Evolutionary conservation across 1,140 invertebrate genomes (phyloP), one percentile per base, ranked within the genome.

Genomic region (Ips typographus): DNA sequence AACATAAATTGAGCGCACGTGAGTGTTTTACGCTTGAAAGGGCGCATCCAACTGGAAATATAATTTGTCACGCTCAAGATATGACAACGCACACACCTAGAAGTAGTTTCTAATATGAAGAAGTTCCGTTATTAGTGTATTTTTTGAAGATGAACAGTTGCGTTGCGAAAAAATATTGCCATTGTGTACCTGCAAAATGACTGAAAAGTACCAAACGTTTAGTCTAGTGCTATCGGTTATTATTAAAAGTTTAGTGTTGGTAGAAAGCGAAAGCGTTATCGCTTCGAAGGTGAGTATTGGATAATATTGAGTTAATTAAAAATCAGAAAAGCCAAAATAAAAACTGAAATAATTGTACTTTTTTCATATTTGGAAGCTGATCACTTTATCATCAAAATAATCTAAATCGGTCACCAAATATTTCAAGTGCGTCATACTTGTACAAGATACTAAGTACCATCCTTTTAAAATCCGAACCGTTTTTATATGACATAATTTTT

Each of bases 31-130:
- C 71, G 72, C 44, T 73, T 66, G 56, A 66, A 42, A 65, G 39
- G 65, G 36, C 58, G 51, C 57, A 38, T 63, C 62, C 75, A 74
- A 77, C 72, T 77, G 73, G 74, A 72, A 77, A 77, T 22, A 22
- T 74, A 76, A 78, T 79, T 79, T 79, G 78, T 79, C 75, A 78
- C 77, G 78, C 78, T 73, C 37, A 65, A 42, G 56, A 65, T 43
- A 65, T 42, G 36, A 52, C 44, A 63, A 61, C 59, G 47, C 41
- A 47, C 59, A 22, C 22, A 22, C 59, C 59, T 22, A 68, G 49
- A 37, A 40, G 52, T 40, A 1, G 3, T 56, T 40, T 57, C 38
- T 55, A 40, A 57, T 60, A 8, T 66, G 43, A 22, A 22, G 22
- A 53, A 62, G 58, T 60, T 6, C 60, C 39, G 58, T 70, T 70